Percentiles rank a stretch among this genome's conserved stretches.
phyloP scores from a whole-genome alignment of 2,797 vertebrate species.

The Helostoma temminkii region DNA sequence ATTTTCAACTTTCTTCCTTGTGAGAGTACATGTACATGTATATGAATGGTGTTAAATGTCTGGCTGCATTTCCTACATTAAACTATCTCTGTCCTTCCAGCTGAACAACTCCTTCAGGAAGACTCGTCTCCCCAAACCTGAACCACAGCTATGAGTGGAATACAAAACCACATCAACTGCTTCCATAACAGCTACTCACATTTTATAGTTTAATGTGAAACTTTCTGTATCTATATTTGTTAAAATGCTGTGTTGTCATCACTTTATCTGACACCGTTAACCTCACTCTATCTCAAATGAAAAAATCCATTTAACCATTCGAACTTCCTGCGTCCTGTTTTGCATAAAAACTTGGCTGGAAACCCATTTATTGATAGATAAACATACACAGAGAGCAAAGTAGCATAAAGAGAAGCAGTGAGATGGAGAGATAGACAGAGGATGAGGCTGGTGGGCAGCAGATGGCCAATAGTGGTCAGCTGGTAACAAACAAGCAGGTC shows the following conservation, averaged over 20 bases:
- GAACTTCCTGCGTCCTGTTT: conserved; percentile 41
- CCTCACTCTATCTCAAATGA: conserved; percentile 8
- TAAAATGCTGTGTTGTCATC: background rate
- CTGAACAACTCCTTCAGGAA: no score
- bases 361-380: conserved; percentile 25
- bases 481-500: conserved; percentile 79
- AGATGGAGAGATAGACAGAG: conserved; percentile 9
- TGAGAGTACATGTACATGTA: no score
- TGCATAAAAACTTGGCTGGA: conserved; percentile 37
- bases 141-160: no score
- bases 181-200: background rate
- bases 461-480: conserved; percentile 83
- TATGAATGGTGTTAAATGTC: no score
- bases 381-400: conserved; percentile 10
- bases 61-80: no score
- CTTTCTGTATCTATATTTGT: background rate
- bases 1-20: no score
- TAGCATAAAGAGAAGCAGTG: background rate
- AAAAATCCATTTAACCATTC: conserved; percentile 47
- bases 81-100: no score
- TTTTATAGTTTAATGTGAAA: background rate
- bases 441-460: conserved; percentile 61
- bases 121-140: no score
- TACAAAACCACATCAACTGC: background rate
- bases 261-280: conserved; percentile 8